phyloP scores from a whole-genome alignment of 2,888 invertebrate species.

The Liodrosophila aerea region DNA sequence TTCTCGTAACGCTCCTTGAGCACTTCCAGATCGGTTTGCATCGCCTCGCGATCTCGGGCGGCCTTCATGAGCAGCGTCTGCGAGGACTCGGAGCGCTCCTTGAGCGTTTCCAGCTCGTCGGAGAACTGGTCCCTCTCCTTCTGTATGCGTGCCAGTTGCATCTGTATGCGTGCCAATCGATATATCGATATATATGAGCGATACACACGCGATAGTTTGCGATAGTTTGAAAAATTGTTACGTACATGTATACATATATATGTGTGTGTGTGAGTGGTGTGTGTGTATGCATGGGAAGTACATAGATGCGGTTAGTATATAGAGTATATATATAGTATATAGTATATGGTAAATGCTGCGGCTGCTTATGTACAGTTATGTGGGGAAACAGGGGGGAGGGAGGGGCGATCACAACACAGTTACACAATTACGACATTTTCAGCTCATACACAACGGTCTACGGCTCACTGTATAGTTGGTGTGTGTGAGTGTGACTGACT shows the following conservation, averaged over 20 bases:
- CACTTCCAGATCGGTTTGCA: constrained; percentile 92
- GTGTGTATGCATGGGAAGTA: constrained; percentile 56
- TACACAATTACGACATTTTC: constrained; percentile 45
- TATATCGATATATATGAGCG: background rate
- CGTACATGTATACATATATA: constrained; percentile 10
- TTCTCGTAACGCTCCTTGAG: constrained; percentile 95
- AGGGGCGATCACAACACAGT: constrained; percentile 55
- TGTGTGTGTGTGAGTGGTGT: constrained; percentile 20
- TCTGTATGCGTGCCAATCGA: constrained; percentile 84
- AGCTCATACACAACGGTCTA: constrained; percentile 33
- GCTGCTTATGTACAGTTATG: constrained; percentile 39
- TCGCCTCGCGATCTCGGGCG: constrained; percentile 92
- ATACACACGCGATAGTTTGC: too few relatives aligned
- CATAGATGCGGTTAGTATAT: constrained; percentile 34
- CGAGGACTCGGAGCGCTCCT: constrained; percentile 91
- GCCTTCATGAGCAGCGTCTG: constrained; percentile 91
- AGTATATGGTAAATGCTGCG: constrained; percentile 4
- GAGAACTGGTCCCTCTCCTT: constrained; percentile 93
- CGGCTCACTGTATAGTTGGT: constrained; percentile 15
- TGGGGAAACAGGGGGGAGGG: constrained; percentile 1
- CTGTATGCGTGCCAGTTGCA: constrained; percentile 90
- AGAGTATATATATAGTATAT: constrained; percentile 11
- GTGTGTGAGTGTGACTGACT: constrained; percentile 9
- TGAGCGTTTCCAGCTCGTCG: constrained; percentile 90
- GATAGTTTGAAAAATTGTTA: background rate